These are phyloP conservation scores for Lysandra bellargus DNA, from an alignment of 2,888 invertebrate genomes.

Conservation along the genomic window DNA sequence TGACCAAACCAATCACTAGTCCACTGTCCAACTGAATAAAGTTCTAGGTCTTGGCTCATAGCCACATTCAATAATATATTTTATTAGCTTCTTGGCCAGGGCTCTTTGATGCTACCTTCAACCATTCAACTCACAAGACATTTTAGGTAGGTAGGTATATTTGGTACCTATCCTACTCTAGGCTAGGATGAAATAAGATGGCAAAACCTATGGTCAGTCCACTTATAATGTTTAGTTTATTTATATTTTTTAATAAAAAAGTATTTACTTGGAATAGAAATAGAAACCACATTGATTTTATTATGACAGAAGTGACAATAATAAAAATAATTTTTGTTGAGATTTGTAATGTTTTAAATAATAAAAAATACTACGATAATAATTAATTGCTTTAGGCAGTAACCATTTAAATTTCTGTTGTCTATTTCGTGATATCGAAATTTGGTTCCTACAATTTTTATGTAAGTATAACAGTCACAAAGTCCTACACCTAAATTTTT, in stretches of 20 bases:
- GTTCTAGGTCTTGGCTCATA: slow-evolving; percentile 23
- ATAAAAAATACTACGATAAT: too few relatives aligned
- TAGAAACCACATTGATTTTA: not conserved
- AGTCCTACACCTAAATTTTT: too few relatives aligned
- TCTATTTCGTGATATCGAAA: too few relatives aligned
- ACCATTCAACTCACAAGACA: not conserved
- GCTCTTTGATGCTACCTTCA: slow-evolving; percentile 16
- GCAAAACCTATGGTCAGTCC: not conserved
- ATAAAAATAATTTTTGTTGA: not conserved
- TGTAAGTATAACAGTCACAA: too few relatives aligned
- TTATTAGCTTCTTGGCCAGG: slow-evolving; percentile 32
- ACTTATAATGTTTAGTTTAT: too few relatives aligned
- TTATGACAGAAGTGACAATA: not conserved
- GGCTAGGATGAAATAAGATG: not conserved
- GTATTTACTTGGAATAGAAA: not conserved
- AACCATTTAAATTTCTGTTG: too few relatives aligned
- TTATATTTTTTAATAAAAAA: not conserved
- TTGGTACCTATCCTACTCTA: too few relatives aligned
- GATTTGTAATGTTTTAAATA: not conserved
- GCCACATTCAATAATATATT: slow-evolving; percentile 27
- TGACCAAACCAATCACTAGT: slow-evolving; percentile 14
- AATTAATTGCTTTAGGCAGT: too few relatives aligned
- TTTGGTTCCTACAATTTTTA: too few relatives aligned
- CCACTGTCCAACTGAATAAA: slow-evolving; percentile 10
- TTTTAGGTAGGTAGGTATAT: not conserved